phyloP scores from a whole-genome alignment of 2,113 vertebrate genomes.

The Corythaeola cristata region DNA sequence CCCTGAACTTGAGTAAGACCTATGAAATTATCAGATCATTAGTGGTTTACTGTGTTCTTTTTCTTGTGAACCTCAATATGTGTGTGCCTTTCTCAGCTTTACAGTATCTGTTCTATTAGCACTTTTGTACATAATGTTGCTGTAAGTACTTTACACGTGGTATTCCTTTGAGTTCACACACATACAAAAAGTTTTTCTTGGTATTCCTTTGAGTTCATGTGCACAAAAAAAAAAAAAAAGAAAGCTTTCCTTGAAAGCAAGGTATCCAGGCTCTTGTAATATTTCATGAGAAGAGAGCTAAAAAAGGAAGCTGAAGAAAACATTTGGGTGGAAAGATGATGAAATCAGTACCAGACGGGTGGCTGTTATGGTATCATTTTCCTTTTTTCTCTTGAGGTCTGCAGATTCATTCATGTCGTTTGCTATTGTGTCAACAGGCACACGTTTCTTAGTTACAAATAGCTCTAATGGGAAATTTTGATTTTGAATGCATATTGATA shows the following conservation, averaged over 20 bases:
- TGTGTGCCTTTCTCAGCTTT: neutral
- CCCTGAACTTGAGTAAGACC: neutral
- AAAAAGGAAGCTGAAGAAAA: neutral
- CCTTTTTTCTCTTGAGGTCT: neutral
- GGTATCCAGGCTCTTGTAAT: neutral
- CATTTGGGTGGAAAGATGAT: neutral
- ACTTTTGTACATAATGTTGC: constrained; percentile 20
- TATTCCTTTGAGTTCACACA: neutral
- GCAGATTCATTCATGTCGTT: neutral
- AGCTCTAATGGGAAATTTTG: constrained; percentile 3
- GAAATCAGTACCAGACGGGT: neutral
- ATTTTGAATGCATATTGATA: constrained; percentile 50
- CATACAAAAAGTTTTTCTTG: neutral
- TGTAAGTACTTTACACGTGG: constrained; percentile 33
- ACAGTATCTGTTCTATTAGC: constrained; percentile 1
- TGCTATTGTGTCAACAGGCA: neutral
- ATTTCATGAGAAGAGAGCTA: neutral
- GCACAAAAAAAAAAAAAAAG: neutral
- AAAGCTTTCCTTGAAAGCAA: neutral
- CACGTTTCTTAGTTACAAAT: constrained; percentile 32
- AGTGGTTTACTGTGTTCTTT: neutral
- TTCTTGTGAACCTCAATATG: neutral
- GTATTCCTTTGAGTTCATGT: neutral
- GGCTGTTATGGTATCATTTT: neutral
- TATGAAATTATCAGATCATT: neutral